phyloP scores from a whole-genome alignment of 2,888 invertebrate genomes.

The Cheilosia variabilis region DNA sequence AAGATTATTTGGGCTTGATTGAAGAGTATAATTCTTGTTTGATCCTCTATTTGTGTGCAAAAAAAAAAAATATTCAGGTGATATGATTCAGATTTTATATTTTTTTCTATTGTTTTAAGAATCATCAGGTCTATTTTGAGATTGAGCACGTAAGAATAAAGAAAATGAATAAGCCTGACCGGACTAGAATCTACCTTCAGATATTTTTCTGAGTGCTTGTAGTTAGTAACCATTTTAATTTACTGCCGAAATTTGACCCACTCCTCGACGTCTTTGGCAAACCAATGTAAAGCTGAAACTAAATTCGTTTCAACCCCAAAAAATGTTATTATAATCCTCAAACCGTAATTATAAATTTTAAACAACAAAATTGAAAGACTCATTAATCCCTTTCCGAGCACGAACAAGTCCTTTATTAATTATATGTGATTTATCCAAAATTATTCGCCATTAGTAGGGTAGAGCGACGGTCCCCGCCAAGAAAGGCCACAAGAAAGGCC shows the following conservation, averaged over 20 bases:
- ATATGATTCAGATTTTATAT: too few species aligned
- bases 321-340: not conserved
- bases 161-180: too few species aligned
- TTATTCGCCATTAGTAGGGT: slow-evolving; percentile 33
- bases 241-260: not conserved
- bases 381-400: not conserved
- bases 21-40: too few species aligned
- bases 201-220: too few species aligned
- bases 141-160: too few species aligned
- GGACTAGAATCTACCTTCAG: too few species aligned
- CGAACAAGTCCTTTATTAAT: slow-evolving; percentile 32
- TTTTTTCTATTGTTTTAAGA: too few species aligned
- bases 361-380: slow-evolving; percentile 3
- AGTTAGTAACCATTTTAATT: not conserved
- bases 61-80: too few species aligned
- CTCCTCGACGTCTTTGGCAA: not conserved
- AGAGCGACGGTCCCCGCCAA: not conserved
- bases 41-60: too few species aligned
- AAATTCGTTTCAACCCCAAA: not conserved
- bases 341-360: not conserved
- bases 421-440: slow-evolving; percentile 29
- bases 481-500: slow-evolving; percentile 19
- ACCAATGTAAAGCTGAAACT: not conserved
- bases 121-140: too few species aligned
- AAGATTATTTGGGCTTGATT: too few species aligned